These are phyloP conservation scores for Tribolium freemani DNA, from an alignment of 2,888 invertebrate species.

Conservation along the genomic window DNA sequence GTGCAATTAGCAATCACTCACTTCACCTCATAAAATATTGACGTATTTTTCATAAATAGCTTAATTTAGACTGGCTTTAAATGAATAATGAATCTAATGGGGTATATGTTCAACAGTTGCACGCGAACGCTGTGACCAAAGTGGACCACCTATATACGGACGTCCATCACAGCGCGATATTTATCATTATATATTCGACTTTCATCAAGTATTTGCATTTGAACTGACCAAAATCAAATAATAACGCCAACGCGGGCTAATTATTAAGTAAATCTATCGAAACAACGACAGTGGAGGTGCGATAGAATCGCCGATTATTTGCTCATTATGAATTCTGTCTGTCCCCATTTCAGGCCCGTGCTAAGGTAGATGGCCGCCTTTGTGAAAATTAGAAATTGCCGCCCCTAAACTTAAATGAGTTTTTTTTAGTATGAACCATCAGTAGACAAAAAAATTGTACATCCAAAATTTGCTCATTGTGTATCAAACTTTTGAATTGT, in stretches of 20 bases:
- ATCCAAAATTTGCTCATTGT: too few species aligned
- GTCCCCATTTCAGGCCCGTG: constrained; percentile 18
- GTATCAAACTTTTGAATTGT: too few species aligned
- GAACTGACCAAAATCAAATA: constrained; percentile 1
- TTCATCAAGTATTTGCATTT: constrained; percentile 6
- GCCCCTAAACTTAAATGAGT: too few species aligned
- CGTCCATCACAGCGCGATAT: neutral
- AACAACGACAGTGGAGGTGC: neutral
- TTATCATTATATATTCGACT: constrained; percentile 1
- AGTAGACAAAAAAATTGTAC: too few species aligned
- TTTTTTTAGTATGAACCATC: too few species aligned
- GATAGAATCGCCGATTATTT: constrained; percentile 23
- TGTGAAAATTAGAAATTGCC: too few species aligned
- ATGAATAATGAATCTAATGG: neutral
- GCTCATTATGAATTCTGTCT: constrained; percentile 19
- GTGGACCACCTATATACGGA: neutral
- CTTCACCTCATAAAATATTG: neutral
- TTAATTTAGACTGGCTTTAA: neutral
- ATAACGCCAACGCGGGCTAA: neutral
- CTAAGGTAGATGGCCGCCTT: too few species aligned
- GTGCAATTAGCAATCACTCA: neutral
- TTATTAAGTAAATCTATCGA: constrained; percentile 15
- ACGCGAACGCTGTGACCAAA: neutral
- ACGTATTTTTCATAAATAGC: neutral
- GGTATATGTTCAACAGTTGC: neutral